phyloP scores from a whole-genome alignment of 1,140 invertebrate species.

The Brachionus sp. region DNA sequence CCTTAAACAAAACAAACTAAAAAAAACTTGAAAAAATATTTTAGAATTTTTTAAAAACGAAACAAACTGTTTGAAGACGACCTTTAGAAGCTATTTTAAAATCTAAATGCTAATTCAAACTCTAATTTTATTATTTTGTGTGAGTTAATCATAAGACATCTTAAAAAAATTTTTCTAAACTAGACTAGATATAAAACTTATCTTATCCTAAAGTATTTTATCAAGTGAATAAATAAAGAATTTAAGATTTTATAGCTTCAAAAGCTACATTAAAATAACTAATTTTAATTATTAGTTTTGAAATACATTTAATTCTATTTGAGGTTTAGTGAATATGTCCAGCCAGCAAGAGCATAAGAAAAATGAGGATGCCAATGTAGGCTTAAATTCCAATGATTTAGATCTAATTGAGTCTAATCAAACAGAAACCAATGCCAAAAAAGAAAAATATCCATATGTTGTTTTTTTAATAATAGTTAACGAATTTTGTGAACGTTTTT shows the following conservation, averaged over 20 bases:
- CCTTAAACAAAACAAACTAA: background rate
- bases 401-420: background rate
- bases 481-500: slow-evolving; percentile 94
- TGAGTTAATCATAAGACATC: background rate
- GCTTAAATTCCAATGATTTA: background rate
- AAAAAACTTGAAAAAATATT: background rate
- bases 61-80: background rate
- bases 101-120: background rate
- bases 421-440: background rate
- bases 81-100: background rate
- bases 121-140: background rate
- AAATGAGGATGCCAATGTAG: background rate
- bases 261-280: background rate
- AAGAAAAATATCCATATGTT: slow-evolving; percentile 20
- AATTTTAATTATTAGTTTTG: too few species aligned
- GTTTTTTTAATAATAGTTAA: slow-evolving; percentile 78
- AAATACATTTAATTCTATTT: too few species aligned
- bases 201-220: background rate
- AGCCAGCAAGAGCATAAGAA: background rate
- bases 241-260: background rate
- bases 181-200: background rate
- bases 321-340: background rate
- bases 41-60: background rate
- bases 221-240: background rate
- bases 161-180: background rate